Percentiles rank a stretch among this genome's conserved stretches.
These are phyloP conservation scores for Iguana delicatissima DNA, from an alignment of 2,797 vertebrate genomes.

Conservation along the genomic window DNA sequence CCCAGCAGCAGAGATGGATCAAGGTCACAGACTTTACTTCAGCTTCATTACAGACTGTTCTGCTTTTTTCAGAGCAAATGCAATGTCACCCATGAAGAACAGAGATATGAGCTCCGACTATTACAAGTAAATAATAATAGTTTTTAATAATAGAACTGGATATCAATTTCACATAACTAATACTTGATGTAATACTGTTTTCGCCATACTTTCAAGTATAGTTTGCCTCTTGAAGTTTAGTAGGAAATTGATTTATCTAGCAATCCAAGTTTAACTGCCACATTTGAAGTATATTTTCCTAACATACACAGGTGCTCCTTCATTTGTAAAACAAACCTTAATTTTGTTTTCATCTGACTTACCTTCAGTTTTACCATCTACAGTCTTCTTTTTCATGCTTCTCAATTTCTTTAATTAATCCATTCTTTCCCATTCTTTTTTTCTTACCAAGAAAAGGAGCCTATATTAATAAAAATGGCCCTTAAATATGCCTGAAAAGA, in stretches of 20 bases:
- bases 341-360: not conserved
- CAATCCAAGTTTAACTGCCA: not conserved
- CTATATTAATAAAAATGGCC: not conserved
- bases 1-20: not conserved
- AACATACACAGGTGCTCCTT: not conserved
- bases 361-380: not conserved
- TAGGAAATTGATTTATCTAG: not conserved
- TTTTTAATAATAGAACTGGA: not conserved
- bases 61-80: not conserved
- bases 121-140: not conserved
- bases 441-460: not conserved
- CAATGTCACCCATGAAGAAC: not conserved
- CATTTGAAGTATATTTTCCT: not conserved
- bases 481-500: not conserved
- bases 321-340: not conserved
- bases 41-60: not conserved
- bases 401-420: not conserved
- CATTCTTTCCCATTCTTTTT: not conserved
- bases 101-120: not conserved
- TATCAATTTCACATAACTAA: not conserved
- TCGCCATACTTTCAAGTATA: not conserved
- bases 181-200: not conserved
- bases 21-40: not conserved
- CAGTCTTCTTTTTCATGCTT: not conserved
- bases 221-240: not conserved